Percentiles rank a stretch among this genome's conserved stretches.
Conservation (phyloP, 2,113 vertebrate genomes). For the Eclectus roratus region DNA sequence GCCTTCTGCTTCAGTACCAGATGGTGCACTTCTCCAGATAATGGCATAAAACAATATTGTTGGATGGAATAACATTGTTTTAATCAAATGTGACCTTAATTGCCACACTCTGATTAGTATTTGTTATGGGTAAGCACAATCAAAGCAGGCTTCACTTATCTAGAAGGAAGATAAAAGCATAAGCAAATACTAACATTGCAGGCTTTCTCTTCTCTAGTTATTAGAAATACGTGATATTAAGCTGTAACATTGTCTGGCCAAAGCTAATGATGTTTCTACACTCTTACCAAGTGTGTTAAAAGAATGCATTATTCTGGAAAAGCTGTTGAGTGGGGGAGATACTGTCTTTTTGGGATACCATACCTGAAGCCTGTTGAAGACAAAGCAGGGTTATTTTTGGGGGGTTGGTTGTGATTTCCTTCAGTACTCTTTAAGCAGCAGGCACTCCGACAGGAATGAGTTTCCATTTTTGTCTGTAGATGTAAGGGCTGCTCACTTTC, state of each 20-base stretch:
- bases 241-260: not conserved
- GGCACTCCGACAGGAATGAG: not conserved
- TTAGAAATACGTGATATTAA: accelerated
- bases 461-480: not conserved
- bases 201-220: not conserved
- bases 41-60: not conserved
- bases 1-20: not conserved
- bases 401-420: not conserved
- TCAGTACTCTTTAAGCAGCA: not conserved
- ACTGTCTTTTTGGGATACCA: not conserved
- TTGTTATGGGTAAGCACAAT: not conserved
- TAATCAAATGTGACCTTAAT: not conserved
- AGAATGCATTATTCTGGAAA: not conserved
- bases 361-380: not conserved
- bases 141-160: not conserved
- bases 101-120: not conserved
- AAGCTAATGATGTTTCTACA: too few relatives aligned
- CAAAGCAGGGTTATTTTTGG: not conserved
- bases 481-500: not conserved
- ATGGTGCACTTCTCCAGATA: not conserved
- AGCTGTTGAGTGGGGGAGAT: not conserved
- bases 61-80: not conserved
- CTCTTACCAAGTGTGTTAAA: not conserved
- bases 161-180: not conserved
- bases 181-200: not conserved